phyloP scores from a whole-genome alignment of 1,140 invertebrate genomes.

The Trichonephila clavipes region DNA sequence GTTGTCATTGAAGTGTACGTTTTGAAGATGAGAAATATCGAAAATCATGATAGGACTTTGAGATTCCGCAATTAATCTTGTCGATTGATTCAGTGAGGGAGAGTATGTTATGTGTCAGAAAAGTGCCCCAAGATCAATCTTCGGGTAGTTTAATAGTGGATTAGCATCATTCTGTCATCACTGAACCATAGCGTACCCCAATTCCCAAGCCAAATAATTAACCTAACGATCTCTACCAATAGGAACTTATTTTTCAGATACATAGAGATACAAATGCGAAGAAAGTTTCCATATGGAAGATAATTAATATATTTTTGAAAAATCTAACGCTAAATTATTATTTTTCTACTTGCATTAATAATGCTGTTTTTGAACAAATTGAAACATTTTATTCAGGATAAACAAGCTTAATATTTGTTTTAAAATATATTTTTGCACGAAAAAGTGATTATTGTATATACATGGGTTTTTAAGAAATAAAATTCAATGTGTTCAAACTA shows the following conservation, averaged over 20 bases:
- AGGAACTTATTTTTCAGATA: conserved; percentile 32
- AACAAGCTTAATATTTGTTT: too few species aligned
- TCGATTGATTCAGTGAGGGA: background rate
- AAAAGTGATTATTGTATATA: too few species aligned
- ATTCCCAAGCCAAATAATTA: conserved; percentile 73
- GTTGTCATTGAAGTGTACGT: background rate
- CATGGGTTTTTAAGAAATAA: too few species aligned
- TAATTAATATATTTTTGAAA: background rate
- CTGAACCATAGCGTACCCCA: conserved; percentile 45
- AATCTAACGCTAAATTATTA: background rate
- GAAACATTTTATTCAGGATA: too few species aligned
- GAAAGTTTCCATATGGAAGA: background rate
- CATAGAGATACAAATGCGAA: background rate
- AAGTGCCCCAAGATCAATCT: conserved; percentile 64
- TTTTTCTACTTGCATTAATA: too few species aligned
- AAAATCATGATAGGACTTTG: conserved; percentile 22
- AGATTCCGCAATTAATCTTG: conserved; percentile 13
- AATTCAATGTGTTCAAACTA: too few species aligned
- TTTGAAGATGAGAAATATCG: background rate
- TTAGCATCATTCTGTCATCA: conserved; percentile 67
- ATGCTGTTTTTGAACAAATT: too few species aligned
- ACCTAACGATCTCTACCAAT: conserved; percentile 53
- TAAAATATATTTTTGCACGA: too few species aligned
- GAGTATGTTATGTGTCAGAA: conserved; percentile 51
- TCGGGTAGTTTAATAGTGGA: conserved; percentile 51